Evolutionary conservation across 2,113 vertebrate species (phyloP).

Genomic region (Charadrius vociferus): DNA sequence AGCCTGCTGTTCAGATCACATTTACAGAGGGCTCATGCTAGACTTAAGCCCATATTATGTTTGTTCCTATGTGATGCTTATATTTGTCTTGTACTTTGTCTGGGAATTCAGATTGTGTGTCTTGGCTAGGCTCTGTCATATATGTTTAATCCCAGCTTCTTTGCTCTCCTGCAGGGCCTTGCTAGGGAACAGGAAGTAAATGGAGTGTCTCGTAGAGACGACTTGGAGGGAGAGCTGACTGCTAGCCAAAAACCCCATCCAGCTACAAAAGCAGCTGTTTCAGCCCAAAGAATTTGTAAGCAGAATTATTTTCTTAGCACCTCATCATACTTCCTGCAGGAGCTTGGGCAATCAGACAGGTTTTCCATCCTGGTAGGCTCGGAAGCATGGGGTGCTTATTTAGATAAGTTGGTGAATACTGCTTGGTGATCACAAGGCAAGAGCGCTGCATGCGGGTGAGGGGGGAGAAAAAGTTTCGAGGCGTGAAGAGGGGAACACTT

Average conservation of each 20-base stretch:
- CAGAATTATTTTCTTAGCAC: constrained; percentile 61
- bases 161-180: constrained; percentile 25
- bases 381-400: background rate
- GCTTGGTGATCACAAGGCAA: background rate
- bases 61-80: constrained; percentile 30
- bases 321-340: constrained; percentile 47
- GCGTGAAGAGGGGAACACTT: background rate
- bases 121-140: constrained; percentile 14
- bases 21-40: background rate
- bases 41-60: background rate
- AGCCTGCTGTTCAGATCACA: background rate
- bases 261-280: constrained; percentile 54
- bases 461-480: background rate
- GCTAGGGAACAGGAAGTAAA: constrained; percentile 42
- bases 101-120: constrained; percentile 41
- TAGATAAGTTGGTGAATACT: background rate
- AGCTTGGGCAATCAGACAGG: constrained; percentile 23
- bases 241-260: constrained; percentile 11
- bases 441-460: background rate
- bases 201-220: background rate
- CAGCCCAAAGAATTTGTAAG: constrained; percentile 31
- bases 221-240: background rate
- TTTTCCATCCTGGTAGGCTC: constrained; percentile 1
- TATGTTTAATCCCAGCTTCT: constrained; percentile 43
- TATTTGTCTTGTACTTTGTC: constrained; percentile 44